Conservation (phyloP, 2,797 vertebrate genomes). For the Sebastes jordani region DNA sequence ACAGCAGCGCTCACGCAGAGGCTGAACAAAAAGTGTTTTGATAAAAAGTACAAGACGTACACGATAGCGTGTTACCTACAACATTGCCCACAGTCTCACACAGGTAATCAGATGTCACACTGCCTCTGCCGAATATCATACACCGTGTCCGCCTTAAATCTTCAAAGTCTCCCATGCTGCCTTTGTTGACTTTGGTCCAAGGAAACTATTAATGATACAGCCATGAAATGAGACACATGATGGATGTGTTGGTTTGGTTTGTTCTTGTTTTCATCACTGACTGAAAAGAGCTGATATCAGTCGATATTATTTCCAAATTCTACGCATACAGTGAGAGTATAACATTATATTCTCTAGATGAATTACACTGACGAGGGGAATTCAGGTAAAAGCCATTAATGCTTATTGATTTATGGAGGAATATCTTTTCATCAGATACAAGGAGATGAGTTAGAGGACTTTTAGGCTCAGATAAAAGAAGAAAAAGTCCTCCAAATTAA, state of each 20-base stretch:
- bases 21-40: constrained; percentile 17
- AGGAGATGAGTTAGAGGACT: not conserved
- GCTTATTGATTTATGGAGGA: constrained; percentile 8
- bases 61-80: not conserved
- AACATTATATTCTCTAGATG: not conserved
- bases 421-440: not conserved
- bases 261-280: not conserved
- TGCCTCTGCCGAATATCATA: not conserved
- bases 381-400: constrained; percentile 13
- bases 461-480: not conserved
- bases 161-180: constrained; percentile 2
- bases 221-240: not conserved
- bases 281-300: not conserved
- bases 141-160: not conserved
- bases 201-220: constrained; percentile 13
- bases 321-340: not conserved
- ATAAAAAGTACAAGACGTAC: constrained; percentile 34
- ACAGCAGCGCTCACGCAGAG: constrained; percentile 8
- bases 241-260: not conserved
- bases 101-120: not conserved
- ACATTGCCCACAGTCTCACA: not conserved
- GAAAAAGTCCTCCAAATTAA: not conserved
- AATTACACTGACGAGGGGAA: not conserved
- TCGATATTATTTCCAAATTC: not conserved
- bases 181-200: constrained; percentile 7